A percentile compares a stretch with the other conserved stretches of the same genome.
These are phyloP conservation scores for Acanthornis magna DNA, from an alignment of 2,797 vertebrate species.

Conservation along the genomic window DNA sequence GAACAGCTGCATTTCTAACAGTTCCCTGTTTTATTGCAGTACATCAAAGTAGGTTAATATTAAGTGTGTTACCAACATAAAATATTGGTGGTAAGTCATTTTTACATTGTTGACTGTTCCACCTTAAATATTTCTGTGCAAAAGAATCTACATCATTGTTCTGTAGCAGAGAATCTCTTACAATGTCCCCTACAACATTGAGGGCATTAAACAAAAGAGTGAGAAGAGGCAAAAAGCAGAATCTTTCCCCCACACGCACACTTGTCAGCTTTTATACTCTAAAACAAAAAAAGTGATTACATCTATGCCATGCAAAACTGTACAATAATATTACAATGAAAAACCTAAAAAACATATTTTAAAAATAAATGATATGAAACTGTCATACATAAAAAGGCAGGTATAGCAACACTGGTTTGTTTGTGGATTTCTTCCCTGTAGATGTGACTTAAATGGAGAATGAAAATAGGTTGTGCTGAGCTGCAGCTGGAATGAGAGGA, in stretches of 20 bases:
- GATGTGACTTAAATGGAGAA: constrained; percentile 27
- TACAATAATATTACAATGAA: constrained; percentile 97
- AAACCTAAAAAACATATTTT: constrained; percentile 75
- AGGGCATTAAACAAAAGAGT: constrained; percentile 81
- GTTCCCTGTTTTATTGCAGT: constrained; percentile 96
- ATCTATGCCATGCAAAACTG: constrained; percentile 97
- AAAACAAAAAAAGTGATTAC: constrained; percentile 87
- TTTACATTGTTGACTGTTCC: constrained; percentile 84
- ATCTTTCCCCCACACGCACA: constrained; percentile 67
- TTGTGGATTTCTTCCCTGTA: constrained; percentile 59
- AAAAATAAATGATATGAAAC: constrained; percentile 88
- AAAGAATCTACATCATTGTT: constrained; percentile 89
- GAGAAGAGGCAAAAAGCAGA: constrained; percentile 76
- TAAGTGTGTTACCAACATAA: constrained; percentile 88
- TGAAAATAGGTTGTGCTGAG: background rate
- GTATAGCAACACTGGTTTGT: constrained; percentile 76
- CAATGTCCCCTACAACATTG: constrained; percentile 84
- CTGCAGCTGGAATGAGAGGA: background rate
- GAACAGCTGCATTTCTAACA: constrained; percentile 79
- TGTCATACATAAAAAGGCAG: constrained; percentile 86
- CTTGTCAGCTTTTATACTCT: constrained; percentile 77
- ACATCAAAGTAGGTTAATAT: constrained; percentile 96
- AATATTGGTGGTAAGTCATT: constrained; percentile 85
- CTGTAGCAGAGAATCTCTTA: constrained; percentile 89
- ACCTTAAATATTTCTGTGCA: constrained; percentile 98